Percentiles rank a stretch among this genome's conserved stretches.
These are phyloP conservation scores for Drosophila albomicans DNA, from an alignment of 1,140 invertebrate species.

Conservation along the genomic window DNA sequence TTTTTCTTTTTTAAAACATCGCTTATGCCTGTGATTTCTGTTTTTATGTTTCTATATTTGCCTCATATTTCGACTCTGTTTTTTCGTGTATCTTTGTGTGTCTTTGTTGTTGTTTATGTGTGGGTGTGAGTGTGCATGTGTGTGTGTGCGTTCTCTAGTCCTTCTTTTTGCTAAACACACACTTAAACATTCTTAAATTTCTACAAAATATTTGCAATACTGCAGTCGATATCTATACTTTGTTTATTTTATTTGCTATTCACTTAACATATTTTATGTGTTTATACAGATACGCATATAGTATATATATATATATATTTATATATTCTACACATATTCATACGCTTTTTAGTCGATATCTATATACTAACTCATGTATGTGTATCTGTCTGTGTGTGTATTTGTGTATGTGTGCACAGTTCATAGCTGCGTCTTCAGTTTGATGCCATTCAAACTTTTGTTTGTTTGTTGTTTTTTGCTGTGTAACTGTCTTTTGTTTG, in stretches of 20 bases:
- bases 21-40: constrained; percentile 68
- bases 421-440: constrained; percentile 32
- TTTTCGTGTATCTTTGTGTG: constrained; percentile 5
- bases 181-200: constrained; percentile 83
- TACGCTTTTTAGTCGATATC: constrained; percentile 37
- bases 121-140: constrained; percentile 5
- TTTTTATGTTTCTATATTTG: constrained; percentile 46
- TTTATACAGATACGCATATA: constrained; percentile 64
- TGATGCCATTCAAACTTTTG: constrained; percentile 56
- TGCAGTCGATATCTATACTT: constrained; percentile 84
- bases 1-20: constrained; percentile 71
- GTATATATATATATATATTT: constrained; percentile 37
- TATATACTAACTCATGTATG: constrained; percentile 45
- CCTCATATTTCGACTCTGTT: constrained; percentile 49
- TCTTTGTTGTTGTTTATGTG: not conserved
- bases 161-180: constrained; percentile 67
- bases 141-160: constrained; percentile 53
- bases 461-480: constrained; percentile 3
- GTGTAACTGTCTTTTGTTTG: constrained; percentile 15
- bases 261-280: constrained; percentile 74
- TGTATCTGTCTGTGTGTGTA: constrained; percentile 4
- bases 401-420: constrained; percentile 36
- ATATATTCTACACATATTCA: constrained; percentile 30
- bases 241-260: constrained; percentile 80
- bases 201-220: constrained; percentile 85